A percentile compares a stretch with the other conserved stretches of the same genome.
Evolutionary conservation across 2,797 vertebrate genomes (phyloP).

Genomic region (Borostomias antarcticus): DNA sequence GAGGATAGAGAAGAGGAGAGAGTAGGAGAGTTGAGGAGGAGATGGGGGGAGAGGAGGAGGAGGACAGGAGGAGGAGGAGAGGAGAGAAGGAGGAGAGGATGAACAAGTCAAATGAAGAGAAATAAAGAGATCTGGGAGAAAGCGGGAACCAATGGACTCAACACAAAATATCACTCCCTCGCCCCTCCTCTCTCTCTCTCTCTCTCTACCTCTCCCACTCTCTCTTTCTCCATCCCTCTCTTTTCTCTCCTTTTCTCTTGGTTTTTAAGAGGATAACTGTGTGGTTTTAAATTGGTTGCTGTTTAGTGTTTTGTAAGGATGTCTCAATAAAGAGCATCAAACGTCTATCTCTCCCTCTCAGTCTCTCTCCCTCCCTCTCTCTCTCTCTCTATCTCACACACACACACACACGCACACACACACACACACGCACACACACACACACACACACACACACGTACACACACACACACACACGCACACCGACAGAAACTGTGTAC

Average conservation of each 20-base stretch:
- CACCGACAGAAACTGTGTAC: slow-evolving; percentile 22
- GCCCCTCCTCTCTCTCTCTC: background rate
- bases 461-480: background rate
- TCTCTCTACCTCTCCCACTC: background rate
- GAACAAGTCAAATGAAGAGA: slow-evolving; percentile 17
- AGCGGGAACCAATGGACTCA: slow-evolving; percentile 5
- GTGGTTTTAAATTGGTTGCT: no score
- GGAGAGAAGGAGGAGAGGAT: slow-evolving; percentile 18
- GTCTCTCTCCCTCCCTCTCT: no score
- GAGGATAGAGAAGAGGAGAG: no score
- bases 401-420: no score
- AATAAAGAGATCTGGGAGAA: slow-evolving; percentile 15
- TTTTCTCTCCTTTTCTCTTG: background rate
- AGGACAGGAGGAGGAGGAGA: slow-evolving; percentile 12
- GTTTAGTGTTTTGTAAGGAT: no score
- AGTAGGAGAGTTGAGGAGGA: no score
- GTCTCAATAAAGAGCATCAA: no score
- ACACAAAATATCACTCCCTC: background rate
- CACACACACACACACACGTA: background rate
- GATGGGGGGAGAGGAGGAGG: background rate
- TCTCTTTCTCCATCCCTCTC: background rate
- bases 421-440: background rate
- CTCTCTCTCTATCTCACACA: no score
- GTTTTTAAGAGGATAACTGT: no score
- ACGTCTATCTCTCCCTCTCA: no score